Conservation (phyloP, 1,140 invertebrate genomes). For the Ptiloglossa arizonensis region DNA sequence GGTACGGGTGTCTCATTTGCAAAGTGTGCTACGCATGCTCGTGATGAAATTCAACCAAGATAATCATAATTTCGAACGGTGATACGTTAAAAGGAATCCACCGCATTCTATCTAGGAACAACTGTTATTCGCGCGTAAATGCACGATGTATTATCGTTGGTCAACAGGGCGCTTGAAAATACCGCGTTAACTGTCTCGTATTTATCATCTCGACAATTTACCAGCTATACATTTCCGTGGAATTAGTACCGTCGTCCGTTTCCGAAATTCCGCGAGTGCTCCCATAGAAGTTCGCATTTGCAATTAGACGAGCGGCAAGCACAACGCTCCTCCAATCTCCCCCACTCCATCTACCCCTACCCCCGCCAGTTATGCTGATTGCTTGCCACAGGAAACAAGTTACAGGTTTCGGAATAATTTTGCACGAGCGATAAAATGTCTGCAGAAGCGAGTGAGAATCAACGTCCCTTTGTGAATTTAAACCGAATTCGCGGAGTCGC, state of each 20-base stretch:
- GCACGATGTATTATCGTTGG: neutral
- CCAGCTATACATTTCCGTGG: constrained; percentile 22
- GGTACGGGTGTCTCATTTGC: too few relatives aligned
- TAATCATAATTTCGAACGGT: too few relatives aligned
- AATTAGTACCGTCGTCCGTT: constrained; percentile 25
- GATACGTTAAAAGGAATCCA: too few relatives aligned
- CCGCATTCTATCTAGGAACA: neutral
- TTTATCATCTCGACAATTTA: constrained; percentile 40
- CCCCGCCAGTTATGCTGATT: constrained; percentile 33
- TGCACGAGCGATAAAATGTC: constrained; percentile 31
- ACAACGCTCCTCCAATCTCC: neutral
- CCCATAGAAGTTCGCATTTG: constrained; percentile 34
- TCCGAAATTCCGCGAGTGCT: constrained; percentile 33
- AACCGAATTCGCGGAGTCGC: neutral
- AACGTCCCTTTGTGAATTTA: constrained; percentile 25
- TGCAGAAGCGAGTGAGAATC: constrained; percentile 16
- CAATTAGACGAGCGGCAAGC: constrained; percentile 27
- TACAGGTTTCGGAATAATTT: constrained; percentile 43
- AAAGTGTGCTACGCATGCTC: neutral
- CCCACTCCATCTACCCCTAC: too few relatives aligned
- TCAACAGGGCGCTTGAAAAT: constrained; percentile 15
- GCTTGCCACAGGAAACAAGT: constrained; percentile 32
- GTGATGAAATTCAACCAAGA: neutral
- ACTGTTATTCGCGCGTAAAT: neutral
- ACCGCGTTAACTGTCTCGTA: constrained; percentile 20